Evolutionary conservation across 2,888 invertebrate genomes (phyloP), one percentile per base, ranked within the genome.

Genomic region (Parthenolecanium corni): DNA sequence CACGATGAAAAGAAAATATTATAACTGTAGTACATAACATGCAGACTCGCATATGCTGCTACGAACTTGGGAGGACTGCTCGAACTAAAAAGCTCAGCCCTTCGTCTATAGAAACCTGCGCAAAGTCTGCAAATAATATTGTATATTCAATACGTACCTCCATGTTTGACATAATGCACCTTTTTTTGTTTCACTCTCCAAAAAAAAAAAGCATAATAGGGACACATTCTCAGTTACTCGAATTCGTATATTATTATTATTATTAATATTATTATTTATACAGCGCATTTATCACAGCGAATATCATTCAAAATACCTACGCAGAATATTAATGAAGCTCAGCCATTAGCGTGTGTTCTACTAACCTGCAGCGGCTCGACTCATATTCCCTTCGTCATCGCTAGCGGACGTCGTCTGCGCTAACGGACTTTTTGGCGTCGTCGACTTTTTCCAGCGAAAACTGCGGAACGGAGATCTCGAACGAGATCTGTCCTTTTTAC

Each of bases 401-500:
- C 86, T 86, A 72, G 82, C 84, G 69, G 82, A 84, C 61, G 82
- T 78, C 69, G 83, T 83, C 67, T 82, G 80, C 71, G 80, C 65
- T 31, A 70, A 67, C 38, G 69, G 69, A 58, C 68, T 69, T 62
- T 69, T 69, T 57, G 70, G 70, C n/a, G 67, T 67, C 12, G 31
- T 31, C 52, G 85, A 82, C 74, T 88, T 88, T 78, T 86, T 86
- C 89, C 89, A 90, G 68, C 90, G 82, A 82, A 90, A 90, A 78
- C 89, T 90, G 74, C 90, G 81, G 83, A 92, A 92, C 67, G 92
- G 92, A 71, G 91, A 91, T 79, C 91, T 91, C 80, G 91, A 91
- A 72, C 92, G 84, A 70, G 91, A 89, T 70, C 89, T 83, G 74
- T 86, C 83, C 82, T 87, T 87, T 71, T 72, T 70, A 25, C 68